Evolutionary conservation across 2,888 invertebrate species (phyloP).

Genomic region (Linyphia triangularis): DNA sequence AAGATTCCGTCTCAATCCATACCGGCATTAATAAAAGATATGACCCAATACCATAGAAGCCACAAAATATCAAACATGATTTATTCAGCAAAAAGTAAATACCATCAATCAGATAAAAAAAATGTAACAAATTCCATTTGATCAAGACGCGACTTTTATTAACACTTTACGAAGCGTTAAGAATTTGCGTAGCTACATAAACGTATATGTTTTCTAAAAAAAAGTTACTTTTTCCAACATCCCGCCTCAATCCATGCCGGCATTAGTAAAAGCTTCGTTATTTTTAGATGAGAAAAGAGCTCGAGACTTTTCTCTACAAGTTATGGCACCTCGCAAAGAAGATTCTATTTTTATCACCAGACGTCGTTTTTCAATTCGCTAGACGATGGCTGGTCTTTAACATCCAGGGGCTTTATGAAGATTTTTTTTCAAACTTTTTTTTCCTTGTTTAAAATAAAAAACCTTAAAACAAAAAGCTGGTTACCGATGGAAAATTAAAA

Average conservation of each 20-base stretch:
- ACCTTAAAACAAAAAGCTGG: not conserved
- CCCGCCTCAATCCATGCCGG: slow-evolving; percentile 44
- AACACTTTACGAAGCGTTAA: too few species aligned
- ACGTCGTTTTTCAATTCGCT: slow-evolving; percentile 67
- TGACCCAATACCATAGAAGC: too few species aligned
- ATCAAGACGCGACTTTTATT: too few species aligned
- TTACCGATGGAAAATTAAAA: not conserved
- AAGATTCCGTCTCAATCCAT: too few species aligned
- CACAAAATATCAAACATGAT: too few species aligned
- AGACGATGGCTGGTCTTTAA: slow-evolving; percentile 64
- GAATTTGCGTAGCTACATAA: too few species aligned
- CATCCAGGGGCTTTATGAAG: not conserved
- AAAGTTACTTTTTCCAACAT: not conserved
- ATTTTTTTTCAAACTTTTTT: not conserved
- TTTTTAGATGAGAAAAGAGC: slow-evolving; percentile 66
- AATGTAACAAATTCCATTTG: too few species aligned
- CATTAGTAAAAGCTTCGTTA: slow-evolving; percentile 51
- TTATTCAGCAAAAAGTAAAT: too few species aligned
- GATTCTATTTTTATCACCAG: slow-evolving; percentile 69
- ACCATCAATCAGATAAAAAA: too few species aligned
- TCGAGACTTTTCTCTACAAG: slow-evolving; percentile 44
- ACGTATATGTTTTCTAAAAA: not conserved
- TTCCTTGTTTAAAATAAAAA: too few species aligned
- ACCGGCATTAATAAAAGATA: too few species aligned
- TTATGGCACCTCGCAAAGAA: slow-evolving; percentile 68